phyloP scores from a whole-genome alignment of 2,797 vertebrate genomes.

The Acipenser ruthenus region DNA sequence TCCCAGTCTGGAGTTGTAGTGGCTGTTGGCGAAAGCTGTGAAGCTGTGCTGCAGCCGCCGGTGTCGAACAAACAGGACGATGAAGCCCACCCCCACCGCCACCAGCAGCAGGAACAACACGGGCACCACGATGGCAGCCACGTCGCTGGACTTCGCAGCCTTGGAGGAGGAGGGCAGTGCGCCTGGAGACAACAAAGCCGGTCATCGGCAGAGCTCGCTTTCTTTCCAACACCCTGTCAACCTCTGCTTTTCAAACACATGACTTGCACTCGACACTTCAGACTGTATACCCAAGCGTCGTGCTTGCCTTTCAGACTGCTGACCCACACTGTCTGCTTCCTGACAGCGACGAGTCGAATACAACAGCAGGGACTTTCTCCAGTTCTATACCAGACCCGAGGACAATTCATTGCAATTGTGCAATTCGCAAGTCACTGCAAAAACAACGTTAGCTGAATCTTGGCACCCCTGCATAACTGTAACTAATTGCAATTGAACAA shows the following conservation, averaged over 20 bases:
- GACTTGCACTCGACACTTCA: not conserved
- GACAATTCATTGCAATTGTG: too few relatives aligned
- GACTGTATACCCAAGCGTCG: not conserved
- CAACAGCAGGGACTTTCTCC: too few relatives aligned
- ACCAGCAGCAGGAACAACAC: constrained; percentile 86
- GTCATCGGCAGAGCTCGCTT: too few relatives aligned
- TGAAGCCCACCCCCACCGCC: constrained; percentile 70
- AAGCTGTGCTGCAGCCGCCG: constrained; percentile 91
- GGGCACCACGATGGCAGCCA: constrained; percentile 83
- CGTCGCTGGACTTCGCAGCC: constrained; percentile 57
- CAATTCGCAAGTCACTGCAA: not conserved
- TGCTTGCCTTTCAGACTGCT: not conserved
- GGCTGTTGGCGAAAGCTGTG: constrained; percentile 89
- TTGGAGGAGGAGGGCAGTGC: constrained; percentile 28
- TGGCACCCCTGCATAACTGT: not conserved
- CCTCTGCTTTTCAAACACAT: not conserved
- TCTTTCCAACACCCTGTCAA: too few relatives aligned
- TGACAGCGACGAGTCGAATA: too few relatives aligned
- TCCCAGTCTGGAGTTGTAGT: constrained; percentile 93
- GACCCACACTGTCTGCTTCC: not conserved
- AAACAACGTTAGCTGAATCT: not conserved
- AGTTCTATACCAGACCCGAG: too few relatives aligned
- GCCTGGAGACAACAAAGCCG: not conserved
- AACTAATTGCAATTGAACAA: not conserved
- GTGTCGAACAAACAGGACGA: constrained; percentile 78